A percentile compares a stretch with the other conserved stretches of the same genome.
Conservation (phyloP, 2,888 invertebrate genomes). For the Drosophila nr. perissopoda region DNA sequence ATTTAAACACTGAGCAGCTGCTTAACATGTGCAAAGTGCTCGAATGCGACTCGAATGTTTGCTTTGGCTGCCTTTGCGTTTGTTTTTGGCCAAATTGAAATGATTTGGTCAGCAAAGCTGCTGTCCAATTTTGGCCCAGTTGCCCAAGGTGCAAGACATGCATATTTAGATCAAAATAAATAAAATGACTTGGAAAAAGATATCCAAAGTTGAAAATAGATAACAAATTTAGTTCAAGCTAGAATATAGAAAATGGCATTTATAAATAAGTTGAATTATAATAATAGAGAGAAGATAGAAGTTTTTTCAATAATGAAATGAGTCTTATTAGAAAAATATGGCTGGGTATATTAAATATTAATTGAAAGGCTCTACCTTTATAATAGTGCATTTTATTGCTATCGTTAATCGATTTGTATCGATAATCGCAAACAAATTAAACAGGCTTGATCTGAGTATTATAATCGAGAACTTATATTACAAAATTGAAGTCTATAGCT, state of each 20-base stretch:
- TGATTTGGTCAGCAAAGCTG: constrained; percentile 22
- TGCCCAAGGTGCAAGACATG: neutral
- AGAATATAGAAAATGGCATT: neutral
- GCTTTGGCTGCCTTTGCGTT: constrained; percentile 38
- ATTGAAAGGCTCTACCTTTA: rapidly evolving
- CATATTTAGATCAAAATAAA: neutral
- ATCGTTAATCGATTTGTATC: neutral
- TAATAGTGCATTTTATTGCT: rapidly evolving
- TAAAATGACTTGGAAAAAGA: neutral
- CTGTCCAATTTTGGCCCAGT: neutral
- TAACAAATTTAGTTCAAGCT: neutral
- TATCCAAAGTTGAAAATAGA: neutral
- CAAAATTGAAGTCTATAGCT: too few relatives aligned
- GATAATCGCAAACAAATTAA: neutral
- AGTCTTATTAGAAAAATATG: too few relatives aligned
- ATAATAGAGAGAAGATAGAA: too few relatives aligned
- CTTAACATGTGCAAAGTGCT: constrained; percentile 44
- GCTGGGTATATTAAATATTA: too few relatives aligned
- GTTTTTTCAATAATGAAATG: too few relatives aligned
- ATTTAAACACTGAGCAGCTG: constrained; percentile 44
- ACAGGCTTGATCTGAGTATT: neutral
- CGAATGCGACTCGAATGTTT: constrained; percentile 57
- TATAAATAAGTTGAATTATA: neutral
- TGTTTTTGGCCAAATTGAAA: constrained; percentile 35
- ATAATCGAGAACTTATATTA: neutral